Percentiles rank a stretch among this genome's conserved stretches.
Conservation (phyloP, 2,113 vertebrate species). For the Crotalus tigris region DNA sequence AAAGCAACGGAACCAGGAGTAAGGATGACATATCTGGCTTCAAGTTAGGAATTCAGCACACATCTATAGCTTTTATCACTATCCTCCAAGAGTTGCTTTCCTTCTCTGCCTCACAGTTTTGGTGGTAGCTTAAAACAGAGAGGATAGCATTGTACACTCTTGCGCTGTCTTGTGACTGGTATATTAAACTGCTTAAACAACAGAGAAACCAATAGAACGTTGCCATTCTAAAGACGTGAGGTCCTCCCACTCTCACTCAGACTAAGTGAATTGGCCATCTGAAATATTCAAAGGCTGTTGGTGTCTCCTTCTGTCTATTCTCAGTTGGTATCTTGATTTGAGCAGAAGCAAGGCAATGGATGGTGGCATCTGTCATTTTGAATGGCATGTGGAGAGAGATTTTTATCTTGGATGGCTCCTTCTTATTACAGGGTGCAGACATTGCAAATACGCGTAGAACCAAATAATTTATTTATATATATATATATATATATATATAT, state of each 20-base stretch:
- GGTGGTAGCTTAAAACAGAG: too few species aligned
- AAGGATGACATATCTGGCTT: background rate
- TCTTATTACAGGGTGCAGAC: background rate
- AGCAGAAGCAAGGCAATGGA: slow-evolving; percentile 2
- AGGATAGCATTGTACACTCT: background rate
- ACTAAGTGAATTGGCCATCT: background rate
- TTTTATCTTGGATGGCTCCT: slow-evolving; percentile 31
- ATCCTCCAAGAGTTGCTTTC: background rate
- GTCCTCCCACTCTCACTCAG: background rate
- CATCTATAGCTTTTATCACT: background rate
- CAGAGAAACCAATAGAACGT: background rate
- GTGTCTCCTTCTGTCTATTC: background rate
- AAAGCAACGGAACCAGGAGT: background rate
- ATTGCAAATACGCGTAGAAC: background rate
- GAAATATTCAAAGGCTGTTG: background rate
- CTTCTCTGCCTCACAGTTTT: background rate
- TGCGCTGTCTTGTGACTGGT: background rate
- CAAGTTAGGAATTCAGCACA: background rate
- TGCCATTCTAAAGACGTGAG: background rate
- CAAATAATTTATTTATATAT: slow-evolving; percentile 8
- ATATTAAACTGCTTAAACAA: background rate
- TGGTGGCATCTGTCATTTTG: slow-evolving; percentile 31
- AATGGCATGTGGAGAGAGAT: slow-evolving; percentile 10
- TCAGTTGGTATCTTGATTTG: background rate
- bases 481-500: background rate